These are phyloP conservation scores for Arctia plantaginis DNA, from an alignment of 2,888 invertebrate genomes.

Conservation along the genomic window DNA sequence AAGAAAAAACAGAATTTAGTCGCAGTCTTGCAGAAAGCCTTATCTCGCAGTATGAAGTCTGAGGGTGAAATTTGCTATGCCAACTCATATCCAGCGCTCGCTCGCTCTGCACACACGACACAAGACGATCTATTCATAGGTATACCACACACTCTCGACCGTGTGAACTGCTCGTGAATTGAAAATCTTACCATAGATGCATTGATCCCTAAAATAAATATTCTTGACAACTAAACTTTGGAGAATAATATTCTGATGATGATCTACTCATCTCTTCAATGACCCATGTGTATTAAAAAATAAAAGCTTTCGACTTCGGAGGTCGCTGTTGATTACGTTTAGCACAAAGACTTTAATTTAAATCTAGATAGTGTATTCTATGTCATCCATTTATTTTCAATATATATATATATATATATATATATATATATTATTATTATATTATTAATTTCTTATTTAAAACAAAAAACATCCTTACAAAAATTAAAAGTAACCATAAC, in stretches of 20 bases:
- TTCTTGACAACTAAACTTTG: neutral
- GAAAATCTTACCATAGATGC: conserved; percentile 13
- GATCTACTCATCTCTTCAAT: neutral
- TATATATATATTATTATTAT: too few relatives aligned
- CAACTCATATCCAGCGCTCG: conserved; percentile 45
- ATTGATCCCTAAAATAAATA: neutral
- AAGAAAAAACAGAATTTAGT: too few relatives aligned
- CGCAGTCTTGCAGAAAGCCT: conserved; percentile 21
- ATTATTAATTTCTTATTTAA: too few relatives aligned
- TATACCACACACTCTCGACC: conserved; percentile 12
- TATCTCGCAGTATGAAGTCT: conserved; percentile 22
- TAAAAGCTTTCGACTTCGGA: too few relatives aligned
- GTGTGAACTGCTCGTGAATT: conserved; percentile 26
- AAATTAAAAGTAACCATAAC: neutral
- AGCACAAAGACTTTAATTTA: too few relatives aligned
- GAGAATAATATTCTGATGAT: neutral
- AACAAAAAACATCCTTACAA: too few relatives aligned
- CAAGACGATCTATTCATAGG: conserved; percentile 15
- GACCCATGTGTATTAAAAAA: too few relatives aligned
- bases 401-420: too few relatives aligned
- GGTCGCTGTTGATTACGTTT: too few relatives aligned
- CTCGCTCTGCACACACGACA: conserved; percentile 34
- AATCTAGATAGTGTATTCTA: too few relatives aligned
- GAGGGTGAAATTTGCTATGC: conserved; percentile 47
- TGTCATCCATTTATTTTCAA: too few relatives aligned